Base-by-base conservation (phyloP, 2,888 invertebrate species). In the Empis livida region DNA sequence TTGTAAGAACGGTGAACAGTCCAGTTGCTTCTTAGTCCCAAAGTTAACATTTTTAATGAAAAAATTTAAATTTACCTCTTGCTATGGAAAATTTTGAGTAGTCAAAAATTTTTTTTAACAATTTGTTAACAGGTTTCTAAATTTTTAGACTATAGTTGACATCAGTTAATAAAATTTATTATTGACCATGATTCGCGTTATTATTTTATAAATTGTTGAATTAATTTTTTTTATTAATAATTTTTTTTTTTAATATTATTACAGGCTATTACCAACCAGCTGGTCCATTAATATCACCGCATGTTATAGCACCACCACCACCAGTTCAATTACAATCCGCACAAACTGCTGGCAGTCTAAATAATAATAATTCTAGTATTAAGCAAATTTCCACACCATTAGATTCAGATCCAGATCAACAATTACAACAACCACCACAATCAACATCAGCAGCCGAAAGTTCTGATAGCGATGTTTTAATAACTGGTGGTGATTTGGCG, bases 181-280 rank as follows among this genome's bases (percentile, higher is more conserved):
- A n/a, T n/a, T n/a, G n/a, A n/a, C n/a, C n/a, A n/a, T n/a, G n/a
- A n/a, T n/a, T n/a, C n/a, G n/a, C n/a, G n/a, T n/a, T n/a, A n/a
- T n/a, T n/a, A n/a, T n/a, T n/a, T n/a, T n/a, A n/a, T n/a, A n/a
- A n/a, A n/a, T n/a, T n/a, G n/a, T n/a, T 11, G 9, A 31, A 32
- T 32, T 11, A 32, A 38, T 16, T 38, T 38, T 16, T n/a, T 16
- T 2, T 14, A 10, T 38, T 14, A n/a, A 15, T 14, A 14, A 27
- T 27, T 27, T 32, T 45, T 48, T 46, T 47, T 30, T 51, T 46
- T 44, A 42, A 61, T 56, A 52, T 70, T 75, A 11, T 59, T 64
- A 1, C 77, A 89, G 89, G 89, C 67, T 89, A 88, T 68, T 91
- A 90, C 73, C 91, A 91, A 73, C 91, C 91, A 58, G 90, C 91